Evolutionary conservation across 1,140 invertebrate species (phyloP), one percentile per base, ranked within the genome.

Genomic region (Penaeus vannamei): DNA sequence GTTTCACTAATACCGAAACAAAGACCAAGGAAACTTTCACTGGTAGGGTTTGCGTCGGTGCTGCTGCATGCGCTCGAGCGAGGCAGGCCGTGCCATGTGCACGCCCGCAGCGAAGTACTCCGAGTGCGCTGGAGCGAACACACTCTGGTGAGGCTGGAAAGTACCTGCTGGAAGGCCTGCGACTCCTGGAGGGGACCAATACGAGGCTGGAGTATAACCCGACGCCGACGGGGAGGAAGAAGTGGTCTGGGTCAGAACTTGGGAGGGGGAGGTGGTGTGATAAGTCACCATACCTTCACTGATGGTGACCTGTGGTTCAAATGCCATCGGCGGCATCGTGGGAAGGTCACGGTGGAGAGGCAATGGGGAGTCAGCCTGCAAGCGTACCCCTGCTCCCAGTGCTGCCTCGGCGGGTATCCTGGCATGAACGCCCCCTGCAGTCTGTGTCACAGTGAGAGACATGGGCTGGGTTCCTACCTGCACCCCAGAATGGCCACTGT

Each of bases 41-140:
- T 90, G 90, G 85, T 90, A 90, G 17, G 90, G 90, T 72, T 90
- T 90, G 17, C 90, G 81, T 22, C 90, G 90, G 83, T 90, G 90
- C 64, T 90, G 90, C 69, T 87, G 86, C 90, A 90, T 90, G 14
- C 90, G 90, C 62, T 90, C 90, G 29, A 90, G 77, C 23, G 90
- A 85, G 84, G 90, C 66, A 22, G 90, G 90, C 19, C 90, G 81
- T 32, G 86, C 62, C 90, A 90, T 90, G 86, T 90, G 90, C 83
- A 90, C 83, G 29, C 90, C 90, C 53, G 90, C 90, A 10, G 90
- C 81, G 83, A 90, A 90, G 86, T 90, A 90, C 53, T 90, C 90
- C 2, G 90, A 84, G 60, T 90, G 90, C 17, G 90, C 76, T n/a
- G 90, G 90, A 59, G 90, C 85, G 62, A 90, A 90, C 69, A 90